Conservation (phyloP, 2,888 invertebrate genomes). For the Thecophora atra region DNA sequence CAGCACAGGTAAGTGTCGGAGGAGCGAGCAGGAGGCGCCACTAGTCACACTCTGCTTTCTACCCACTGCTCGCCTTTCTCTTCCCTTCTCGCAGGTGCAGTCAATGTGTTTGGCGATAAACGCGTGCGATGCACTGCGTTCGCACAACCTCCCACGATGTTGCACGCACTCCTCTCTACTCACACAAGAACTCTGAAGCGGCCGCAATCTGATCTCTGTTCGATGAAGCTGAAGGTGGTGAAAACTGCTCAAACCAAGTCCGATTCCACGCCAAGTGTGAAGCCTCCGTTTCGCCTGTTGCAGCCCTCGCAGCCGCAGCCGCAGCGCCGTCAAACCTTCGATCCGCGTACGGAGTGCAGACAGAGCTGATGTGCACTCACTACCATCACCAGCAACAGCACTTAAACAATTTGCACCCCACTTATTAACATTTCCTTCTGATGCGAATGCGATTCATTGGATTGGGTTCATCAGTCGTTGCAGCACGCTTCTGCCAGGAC, state of each 20-base stretch:
- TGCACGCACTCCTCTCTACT: constrained; percentile 50
- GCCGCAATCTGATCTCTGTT: constrained; percentile 52
- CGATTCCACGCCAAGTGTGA: constrained; percentile 2
- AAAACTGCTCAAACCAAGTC: constrained; percentile 15
- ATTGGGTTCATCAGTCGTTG: background rate
- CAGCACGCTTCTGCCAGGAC: constrained; percentile 58
- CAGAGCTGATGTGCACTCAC: background rate
- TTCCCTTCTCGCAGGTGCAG: constrained; percentile 79
- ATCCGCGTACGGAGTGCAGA: constrained; percentile 2
- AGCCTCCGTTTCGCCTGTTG: background rate
- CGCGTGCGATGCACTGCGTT: constrained; percentile 45
- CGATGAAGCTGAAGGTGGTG: constrained; percentile 51
- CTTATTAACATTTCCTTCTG: background rate
- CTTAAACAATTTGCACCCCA: too few relatives aligned
- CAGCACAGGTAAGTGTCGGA: constrained; percentile 83
- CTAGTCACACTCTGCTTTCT: background rate
- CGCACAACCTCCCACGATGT: constrained; percentile 38
- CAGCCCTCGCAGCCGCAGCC: background rate
- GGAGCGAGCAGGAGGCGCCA: background rate
- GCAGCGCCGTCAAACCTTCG: background rate
- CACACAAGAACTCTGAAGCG: constrained; percentile 51
- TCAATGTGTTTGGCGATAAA: constrained; percentile 89
- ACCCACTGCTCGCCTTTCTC: constrained; percentile 39
- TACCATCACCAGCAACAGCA: too few relatives aligned
- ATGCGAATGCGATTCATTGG: background rate